Evolutionary conservation across 2,797 vertebrate genomes (phyloP).

Genomic region (Diplodus puntazzo): DNA sequence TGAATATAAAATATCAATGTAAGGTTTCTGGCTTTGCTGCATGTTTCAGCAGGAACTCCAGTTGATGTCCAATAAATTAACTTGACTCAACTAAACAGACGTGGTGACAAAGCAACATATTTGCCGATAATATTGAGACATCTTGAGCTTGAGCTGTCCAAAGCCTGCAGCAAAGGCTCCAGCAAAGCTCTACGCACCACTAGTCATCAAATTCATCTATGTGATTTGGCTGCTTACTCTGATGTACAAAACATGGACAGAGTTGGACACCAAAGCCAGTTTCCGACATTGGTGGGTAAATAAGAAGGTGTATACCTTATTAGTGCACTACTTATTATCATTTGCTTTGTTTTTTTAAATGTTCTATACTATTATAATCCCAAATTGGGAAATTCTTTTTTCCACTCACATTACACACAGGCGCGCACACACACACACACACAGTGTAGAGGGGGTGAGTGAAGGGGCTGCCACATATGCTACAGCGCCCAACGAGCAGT

Average conservation of each 20-base stretch:
- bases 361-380: no score
- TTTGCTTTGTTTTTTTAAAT: no score
- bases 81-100: constrained; percentile 9
- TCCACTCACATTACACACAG: no score
- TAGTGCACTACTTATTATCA: no score
- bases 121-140: background rate
- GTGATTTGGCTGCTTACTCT: background rate
- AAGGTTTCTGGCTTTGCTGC: constrained; percentile 24
- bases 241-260: background rate
- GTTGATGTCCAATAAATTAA: constrained; percentile 2
- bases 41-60: constrained; percentile 6
- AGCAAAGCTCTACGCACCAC: background rate
- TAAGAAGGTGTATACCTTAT: background rate
- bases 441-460: no score
- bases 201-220: background rate
- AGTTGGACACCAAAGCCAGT: background rate
- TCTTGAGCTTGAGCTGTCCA: background rate
- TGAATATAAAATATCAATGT: constrained; percentile 3
- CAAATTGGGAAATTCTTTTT: no score
- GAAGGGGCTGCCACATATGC: no score
- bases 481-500: no score
- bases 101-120: background rate
- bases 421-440: no score
- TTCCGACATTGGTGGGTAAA: background rate
- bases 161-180: background rate